These are phyloP conservation scores for Neodiprion lecontei DNA, from an alignment of 1,140 invertebrate species.

Conservation along the genomic window DNA sequence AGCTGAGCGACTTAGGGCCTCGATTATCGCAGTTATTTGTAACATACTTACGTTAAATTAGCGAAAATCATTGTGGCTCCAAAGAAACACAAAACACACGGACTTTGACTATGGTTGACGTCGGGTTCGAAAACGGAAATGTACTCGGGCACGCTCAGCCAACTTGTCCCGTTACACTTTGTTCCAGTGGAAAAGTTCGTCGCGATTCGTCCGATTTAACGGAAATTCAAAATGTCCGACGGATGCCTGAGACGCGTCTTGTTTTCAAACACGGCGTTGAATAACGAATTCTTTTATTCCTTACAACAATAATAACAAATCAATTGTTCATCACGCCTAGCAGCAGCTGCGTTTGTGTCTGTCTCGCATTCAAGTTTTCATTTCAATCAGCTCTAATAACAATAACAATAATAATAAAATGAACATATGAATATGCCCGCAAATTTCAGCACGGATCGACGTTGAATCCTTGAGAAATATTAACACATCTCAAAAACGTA, in stretches of 20 bases:
- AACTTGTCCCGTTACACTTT: background rate
- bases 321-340: no score
- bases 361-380: no score
- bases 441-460: no score
- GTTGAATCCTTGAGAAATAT: no score
- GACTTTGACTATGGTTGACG: constrained; percentile 53
- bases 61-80: constrained; percentile 55
- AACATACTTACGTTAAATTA: constrained; percentile 55
- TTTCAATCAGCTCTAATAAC: no score
- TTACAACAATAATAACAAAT: background rate
- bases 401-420: no score
- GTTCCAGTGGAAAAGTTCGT: no score
- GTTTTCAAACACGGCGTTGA: background rate
- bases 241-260: background rate
- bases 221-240: background rate
- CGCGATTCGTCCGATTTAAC: background rate
- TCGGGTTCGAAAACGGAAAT: constrained; percentile 55
- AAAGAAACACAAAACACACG: constrained; percentile 57
- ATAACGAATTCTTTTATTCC: background rate
- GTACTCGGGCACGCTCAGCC: constrained; percentile 25
- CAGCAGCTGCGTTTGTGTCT: no score
- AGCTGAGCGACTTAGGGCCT: no score
- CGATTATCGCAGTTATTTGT: background rate
- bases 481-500: no score
- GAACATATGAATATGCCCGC: no score